Evolutionary conservation across 2,797 vertebrate species (phyloP), one percentile per base, ranked within the genome.

Genomic region (Neosalanx taihuensis): DNA sequence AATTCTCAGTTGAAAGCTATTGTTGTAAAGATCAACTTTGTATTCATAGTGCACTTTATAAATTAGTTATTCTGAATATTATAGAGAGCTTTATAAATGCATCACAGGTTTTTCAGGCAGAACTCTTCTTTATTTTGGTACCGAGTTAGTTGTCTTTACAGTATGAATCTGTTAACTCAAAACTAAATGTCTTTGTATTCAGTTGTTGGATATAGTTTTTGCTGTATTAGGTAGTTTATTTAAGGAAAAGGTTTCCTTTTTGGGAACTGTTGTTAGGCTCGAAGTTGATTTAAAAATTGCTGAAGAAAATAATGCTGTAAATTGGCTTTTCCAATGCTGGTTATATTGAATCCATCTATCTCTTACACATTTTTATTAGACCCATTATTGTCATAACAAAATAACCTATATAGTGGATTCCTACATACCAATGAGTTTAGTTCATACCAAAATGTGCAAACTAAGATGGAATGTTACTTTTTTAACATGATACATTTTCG

Each of bases 31-130:
- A 85, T 80, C 69, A 77, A 85, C 77, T 80, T 85, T 84, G 86
- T 89, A 88, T 89, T 89, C 87, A 82, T 89, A 89, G 86, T 85
- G 87, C 86, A 89, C 87, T 88, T 89, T 89, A 89, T 83, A 83
- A 83, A 79, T 83, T 67, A 67, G 77, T 85, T 88, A 66, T 80
- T 86, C 78, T 77, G 70, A 77, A 76, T 84, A 79, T 84, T 83
- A 81, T 76, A 77, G 68, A 85, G 78, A 86, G 83, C 82, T 81
- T 83, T 85, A 76, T 83, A 79, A 79, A 67, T 74, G 77, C 79
- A 77, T 71, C 79, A 64, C 79, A 77, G 75, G 76, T 77, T 83
- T 81, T 83, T 77, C 76, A 80, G 73, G 77, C 78, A 66, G 79
- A 79, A 78, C 74, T 75, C 69, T 71, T 72, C 66, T n/a, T 62